These are phyloP conservation scores for Caenorhabditis zanzibari DNA, from an alignment of 2,888 invertebrate genomes.

Conservation along the genomic window DNA sequence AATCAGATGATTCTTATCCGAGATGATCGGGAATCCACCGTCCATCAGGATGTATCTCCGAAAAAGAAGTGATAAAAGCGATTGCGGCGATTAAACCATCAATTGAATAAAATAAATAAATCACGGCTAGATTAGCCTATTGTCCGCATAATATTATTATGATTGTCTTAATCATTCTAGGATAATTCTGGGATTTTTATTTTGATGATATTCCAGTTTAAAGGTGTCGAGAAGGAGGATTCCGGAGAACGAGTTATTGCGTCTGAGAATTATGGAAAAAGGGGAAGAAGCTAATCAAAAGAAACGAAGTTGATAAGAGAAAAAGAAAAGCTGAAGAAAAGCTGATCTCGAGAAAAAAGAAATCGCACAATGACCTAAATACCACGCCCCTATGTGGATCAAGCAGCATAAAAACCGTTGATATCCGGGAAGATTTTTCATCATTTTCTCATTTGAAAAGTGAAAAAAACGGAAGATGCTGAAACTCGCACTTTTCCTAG, in stretches of 20 bases:
- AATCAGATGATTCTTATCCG: slow-evolving; percentile 29
- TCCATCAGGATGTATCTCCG: slow-evolving; percentile 25
- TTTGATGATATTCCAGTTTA: slow-evolving; percentile 19
- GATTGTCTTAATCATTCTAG: slow-evolving; percentile 22
- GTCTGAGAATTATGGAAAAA: slow-evolving; percentile 19
- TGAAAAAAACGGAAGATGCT: slow-evolving; percentile 17
- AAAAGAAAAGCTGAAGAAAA: slow-evolving; percentile 38
- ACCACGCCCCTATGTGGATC: slow-evolving; percentile 49
- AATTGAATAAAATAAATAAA: slow-evolving; percentile 29
- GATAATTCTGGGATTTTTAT: slow-evolving; percentile 36
- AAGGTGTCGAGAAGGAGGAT: slow-evolving; percentile 24
- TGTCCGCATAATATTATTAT: slow-evolving; percentile 43
- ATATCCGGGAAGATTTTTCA: slow-evolving; percentile 35
- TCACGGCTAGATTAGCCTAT: slow-evolving; percentile 40
- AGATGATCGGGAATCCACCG: slow-evolving; percentile 21
- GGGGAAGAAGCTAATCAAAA: slow-evolving; percentile 27
- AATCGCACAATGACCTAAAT: slow-evolving; percentile 59
- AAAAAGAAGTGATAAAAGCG: slow-evolving; percentile 6
- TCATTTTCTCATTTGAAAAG: slow-evolving; percentile 29
- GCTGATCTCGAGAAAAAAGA: slow-evolving; percentile 31
- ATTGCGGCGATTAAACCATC: slow-evolving; percentile 33
- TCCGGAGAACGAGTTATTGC: slow-evolving; percentile 42
- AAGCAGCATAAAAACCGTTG: slow-evolving; percentile 52
- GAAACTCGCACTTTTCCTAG: slow-evolving; percentile 39
- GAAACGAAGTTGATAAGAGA: slow-evolving; percentile 39